Conservation (phyloP, 2,888 invertebrate genomes). For the Reticulitermes lucifugus region DNA sequence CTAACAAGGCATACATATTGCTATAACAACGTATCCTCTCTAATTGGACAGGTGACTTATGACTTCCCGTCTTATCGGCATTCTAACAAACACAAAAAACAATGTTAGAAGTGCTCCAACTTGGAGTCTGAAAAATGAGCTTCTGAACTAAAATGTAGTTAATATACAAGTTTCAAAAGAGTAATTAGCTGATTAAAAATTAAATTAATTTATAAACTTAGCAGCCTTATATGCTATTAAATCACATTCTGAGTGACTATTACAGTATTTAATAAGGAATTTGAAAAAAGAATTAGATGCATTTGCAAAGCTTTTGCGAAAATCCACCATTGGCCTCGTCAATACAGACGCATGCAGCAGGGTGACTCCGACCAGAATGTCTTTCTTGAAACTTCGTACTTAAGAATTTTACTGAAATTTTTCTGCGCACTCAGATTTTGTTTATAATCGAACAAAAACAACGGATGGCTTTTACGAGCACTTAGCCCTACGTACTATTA, state of each 20-base stretch:
- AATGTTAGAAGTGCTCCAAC: neutral
- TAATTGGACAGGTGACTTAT: constrained; percentile 47
- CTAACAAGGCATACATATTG: constrained; percentile 35
- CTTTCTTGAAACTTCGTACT: too few species aligned
- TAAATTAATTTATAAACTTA: neutral
- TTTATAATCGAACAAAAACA: too few species aligned
- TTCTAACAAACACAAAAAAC: neutral
- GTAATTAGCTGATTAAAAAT: neutral
- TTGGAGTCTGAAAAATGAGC: neutral
- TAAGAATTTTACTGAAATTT: too few species aligned
- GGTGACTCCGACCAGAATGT: too few species aligned
- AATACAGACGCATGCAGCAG: too few species aligned
- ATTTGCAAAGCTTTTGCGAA: too few species aligned
- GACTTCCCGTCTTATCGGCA: constrained; percentile 41
- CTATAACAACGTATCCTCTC: constrained; percentile 26
- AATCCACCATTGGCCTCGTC: too few species aligned
- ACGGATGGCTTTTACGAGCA: too few species aligned
- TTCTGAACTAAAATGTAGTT: neutral
- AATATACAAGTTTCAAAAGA: neutral
- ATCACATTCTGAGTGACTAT: neutral
- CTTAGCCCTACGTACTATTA: too few species aligned
- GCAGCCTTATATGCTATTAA: neutral
- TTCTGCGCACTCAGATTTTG: too few species aligned
- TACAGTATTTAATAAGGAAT: too few species aligned
- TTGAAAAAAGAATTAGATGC: too few species aligned